Base-by-base conservation (phyloP, 2,113 vertebrate species). In the Mus pahari region DNA sequence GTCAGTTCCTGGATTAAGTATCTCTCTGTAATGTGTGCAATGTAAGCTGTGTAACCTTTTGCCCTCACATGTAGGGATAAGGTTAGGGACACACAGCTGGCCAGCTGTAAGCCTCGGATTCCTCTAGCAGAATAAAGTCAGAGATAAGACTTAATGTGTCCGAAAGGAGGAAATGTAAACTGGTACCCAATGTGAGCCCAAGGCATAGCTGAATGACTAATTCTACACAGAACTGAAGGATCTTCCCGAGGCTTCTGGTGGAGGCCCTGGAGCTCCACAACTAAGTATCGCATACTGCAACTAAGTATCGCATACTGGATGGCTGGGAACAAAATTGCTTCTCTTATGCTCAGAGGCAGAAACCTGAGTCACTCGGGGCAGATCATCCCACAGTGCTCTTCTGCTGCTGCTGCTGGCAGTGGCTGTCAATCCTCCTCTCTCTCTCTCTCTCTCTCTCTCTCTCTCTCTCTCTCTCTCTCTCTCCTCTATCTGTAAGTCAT, bases 161-260 rank as follows among this genome's bases (percentile, higher is more conserved):
- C 33, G 7, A 9, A 9, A 26, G 36, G 50, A 62, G 39, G 24
- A 31, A 19, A 24, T 0, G 26, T 17, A 48, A 9, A 31, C 45
- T 0, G 58, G 42, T 19, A 36, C 19, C 60, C 9, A 0, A 7
- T 0, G 5, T 36, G 73, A 48, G 26, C 17, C 14, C 48, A 1
- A 19, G 73, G 48, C 36, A 36, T 5, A 3, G 62, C 66, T 1
- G 8, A 39, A 19, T 0, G 28, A 8, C n/a, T 66, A 62, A 28
- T 48, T 5, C 60, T 24, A 31, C 5, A 16, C 45, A 42, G n/a
- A 36, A 26, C 2, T 22, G 2, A 14, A 36, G 13, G 39, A 28
- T 74, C 22, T 89, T 42, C 55, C 55, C 19, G 1, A 14, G 19
- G 71, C 19, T 7, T 22, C 68, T 64, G 36, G 39, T 5, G 14